These are phyloP conservation scores for Dryomyza anilis DNA, from an alignment of 2,888 invertebrate species.

Conservation along the genomic window DNA sequence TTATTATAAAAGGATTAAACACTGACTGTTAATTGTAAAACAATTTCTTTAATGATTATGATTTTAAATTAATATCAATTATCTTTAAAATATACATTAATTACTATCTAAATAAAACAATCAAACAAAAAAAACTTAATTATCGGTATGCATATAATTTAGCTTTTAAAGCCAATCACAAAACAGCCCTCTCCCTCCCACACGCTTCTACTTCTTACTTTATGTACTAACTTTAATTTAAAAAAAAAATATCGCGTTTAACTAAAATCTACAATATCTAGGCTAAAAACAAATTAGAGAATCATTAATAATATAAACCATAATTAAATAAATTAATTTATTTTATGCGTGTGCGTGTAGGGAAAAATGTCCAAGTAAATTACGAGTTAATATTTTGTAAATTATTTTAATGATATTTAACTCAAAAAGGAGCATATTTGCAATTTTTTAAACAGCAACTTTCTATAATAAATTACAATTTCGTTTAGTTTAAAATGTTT, in stretches of 20 bases:
- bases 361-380: constrained; percentile 43
- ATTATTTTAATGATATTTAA: constrained; percentile 21
- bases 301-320: constrained; percentile 24
- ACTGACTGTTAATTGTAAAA: constrained; percentile 63
- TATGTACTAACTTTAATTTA: constrained; percentile 17
- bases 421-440: too few relatives aligned
- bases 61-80: constrained; percentile 40
- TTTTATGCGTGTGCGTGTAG: constrained; percentile 38
- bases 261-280: constrained; percentile 34
- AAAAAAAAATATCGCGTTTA: constrained; percentile 14
- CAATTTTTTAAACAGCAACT: too few relatives aligned
- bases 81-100: constrained; percentile 35
- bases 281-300: constrained; percentile 36
- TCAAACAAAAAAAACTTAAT: constrained; percentile 32
- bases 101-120: constrained; percentile 22
- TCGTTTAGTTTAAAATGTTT: constrained; percentile 5
- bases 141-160: constrained; percentile 39
- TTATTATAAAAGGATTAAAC: constrained; percentile 46
- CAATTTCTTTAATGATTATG: constrained; percentile 55
- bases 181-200: too few relatives aligned
- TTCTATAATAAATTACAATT: constrained; percentile 7
- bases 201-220: not conserved
- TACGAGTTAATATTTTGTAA: constrained; percentile 38
- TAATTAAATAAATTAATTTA: constrained; percentile 19
- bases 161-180: constrained; percentile 42